Conservation (phyloP, 2,888 invertebrate genomes). For the Omphaloscelis lunosa region DNA sequence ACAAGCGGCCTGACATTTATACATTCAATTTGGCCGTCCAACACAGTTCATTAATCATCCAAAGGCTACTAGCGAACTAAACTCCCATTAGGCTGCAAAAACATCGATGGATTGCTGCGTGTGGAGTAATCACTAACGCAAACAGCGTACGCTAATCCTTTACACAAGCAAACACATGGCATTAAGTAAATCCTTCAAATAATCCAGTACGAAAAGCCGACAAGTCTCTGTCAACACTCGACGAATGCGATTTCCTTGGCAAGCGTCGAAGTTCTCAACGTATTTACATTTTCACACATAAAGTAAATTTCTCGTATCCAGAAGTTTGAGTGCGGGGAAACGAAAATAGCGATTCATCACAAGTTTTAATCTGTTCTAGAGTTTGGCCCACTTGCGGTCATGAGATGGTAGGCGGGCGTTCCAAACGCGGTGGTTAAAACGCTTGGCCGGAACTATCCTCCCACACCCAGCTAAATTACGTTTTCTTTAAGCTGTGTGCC, state of each 20-base stretch:
- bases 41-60: constrained; percentile 75
- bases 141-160: constrained; percentile 84
- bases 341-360: constrained; percentile 89
- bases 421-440: constrained; percentile 41
- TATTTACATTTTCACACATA: constrained; percentile 90
- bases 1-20: constrained; percentile 72
- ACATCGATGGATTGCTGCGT: constrained; percentile 77
- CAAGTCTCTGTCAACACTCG: constrained; percentile 87
- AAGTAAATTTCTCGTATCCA: constrained; percentile 86
- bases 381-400: constrained; percentile 85
- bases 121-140: constrained; percentile 78
- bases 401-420: constrained; percentile 50
- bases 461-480: constrained; percentile 11
- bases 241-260: constrained; percentile 85
- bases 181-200: constrained; percentile 89
- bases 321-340: constrained; percentile 83
- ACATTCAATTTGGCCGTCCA: constrained; percentile 72
- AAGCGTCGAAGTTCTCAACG: constrained; percentile 83
- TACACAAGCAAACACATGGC: constrained; percentile 83
- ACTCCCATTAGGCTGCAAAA: constrained; percentile 77
- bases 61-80: constrained; percentile 67
- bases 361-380: constrained; percentile 89
- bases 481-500: constrained; percentile 33
- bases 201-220: constrained; percentile 87
- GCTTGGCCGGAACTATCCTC: background rate